phyloP scores from a whole-genome alignment of 2,888 invertebrate genomes.

The Ochropacha duplaris region DNA sequence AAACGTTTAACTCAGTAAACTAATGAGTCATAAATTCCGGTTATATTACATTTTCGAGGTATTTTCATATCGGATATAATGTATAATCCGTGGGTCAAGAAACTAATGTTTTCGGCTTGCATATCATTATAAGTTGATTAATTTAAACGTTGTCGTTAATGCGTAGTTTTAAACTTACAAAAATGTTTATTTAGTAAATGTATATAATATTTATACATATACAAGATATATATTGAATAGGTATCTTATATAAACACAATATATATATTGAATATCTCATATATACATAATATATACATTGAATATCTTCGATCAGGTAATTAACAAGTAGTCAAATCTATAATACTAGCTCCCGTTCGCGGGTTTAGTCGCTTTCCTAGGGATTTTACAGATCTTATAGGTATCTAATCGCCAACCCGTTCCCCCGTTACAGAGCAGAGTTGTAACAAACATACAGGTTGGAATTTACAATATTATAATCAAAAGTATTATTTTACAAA shows the following conservation, averaged over 20 bases:
- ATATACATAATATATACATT: too few species aligned
- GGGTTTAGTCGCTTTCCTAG: too few species aligned
- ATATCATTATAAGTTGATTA: slow-evolving; percentile 55
- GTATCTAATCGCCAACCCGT: too few species aligned
- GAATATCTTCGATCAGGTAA: background rate
- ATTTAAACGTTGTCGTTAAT: slow-evolving; percentile 33
- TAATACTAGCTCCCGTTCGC: too few species aligned
- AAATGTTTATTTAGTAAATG: slow-evolving; percentile 13
- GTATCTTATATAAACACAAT: too few species aligned
- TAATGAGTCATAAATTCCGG: slow-evolving; percentile 25
- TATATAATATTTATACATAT: background rate
- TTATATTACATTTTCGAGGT: slow-evolving; percentile 15
- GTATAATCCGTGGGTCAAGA: slow-evolving; percentile 49
- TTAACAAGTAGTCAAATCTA: background rate
- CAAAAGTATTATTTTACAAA: too few species aligned
- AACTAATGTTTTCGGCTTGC: slow-evolving; percentile 44
- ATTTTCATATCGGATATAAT: slow-evolving; percentile 20
- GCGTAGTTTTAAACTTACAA: slow-evolving; percentile 16
- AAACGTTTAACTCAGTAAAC: slow-evolving; percentile 1
- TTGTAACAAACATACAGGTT: too few species aligned
- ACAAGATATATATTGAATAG: too few species aligned
- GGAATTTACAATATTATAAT: too few species aligned
- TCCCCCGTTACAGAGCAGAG: too few species aligned
- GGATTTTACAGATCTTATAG: too few species aligned
- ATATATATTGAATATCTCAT: too few species aligned